Percentiles rank a stretch among this genome's conserved stretches.
These are phyloP conservation scores for Haliclona indistincta DNA, from an alignment of 37 sponge, comb jelly and placozoan species.

Conservation along the genomic window DNA sequence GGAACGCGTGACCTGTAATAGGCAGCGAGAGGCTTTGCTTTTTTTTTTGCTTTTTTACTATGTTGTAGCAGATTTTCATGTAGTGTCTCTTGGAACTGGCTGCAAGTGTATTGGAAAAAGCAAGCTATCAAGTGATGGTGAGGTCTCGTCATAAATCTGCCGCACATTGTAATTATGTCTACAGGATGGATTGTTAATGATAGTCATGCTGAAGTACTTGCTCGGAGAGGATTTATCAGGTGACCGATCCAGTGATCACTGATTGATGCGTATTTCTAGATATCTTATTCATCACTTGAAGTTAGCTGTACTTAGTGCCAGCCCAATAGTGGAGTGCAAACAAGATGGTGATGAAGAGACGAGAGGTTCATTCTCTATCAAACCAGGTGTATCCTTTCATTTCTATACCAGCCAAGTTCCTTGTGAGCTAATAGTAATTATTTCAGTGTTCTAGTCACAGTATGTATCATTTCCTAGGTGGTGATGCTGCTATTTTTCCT, in stretches of 20 bases:
- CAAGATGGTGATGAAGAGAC: neutral
- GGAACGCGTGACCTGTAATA: no score
- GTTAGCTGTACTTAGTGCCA: neutral
- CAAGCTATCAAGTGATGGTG: slow-evolving; percentile 63
- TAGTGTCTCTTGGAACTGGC: slow-evolving; percentile 90
- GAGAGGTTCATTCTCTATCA: slow-evolving; percentile 6
- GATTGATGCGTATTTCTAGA: slow-evolving; percentile 4
- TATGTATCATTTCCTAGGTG: slow-evolving; percentile 40
- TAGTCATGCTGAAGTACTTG: slow-evolving; percentile 84
- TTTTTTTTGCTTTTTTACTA: no score
- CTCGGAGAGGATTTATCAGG: slow-evolving; percentile 76
- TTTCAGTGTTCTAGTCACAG: neutral
- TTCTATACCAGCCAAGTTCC: slow-evolving; percentile 77
- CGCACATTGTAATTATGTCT: neutral
- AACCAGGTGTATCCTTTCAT: slow-evolving; percentile 39
- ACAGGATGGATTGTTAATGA: slow-evolving; percentile 84
- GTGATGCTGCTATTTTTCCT: slow-evolving; percentile 77
- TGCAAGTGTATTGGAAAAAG: slow-evolving; percentile 87
- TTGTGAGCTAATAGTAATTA: slow-evolving; percentile 42
- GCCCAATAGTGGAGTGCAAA: slow-evolving; percentile 14
- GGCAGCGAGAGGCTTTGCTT: no score
- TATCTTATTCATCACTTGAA: slow-evolving; percentile 58
- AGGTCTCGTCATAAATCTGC: neutral
- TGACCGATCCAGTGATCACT: neutral
- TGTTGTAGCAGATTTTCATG: no score